These are phyloP conservation scores for Stichopus chloronotus DNA, from an alignment of 35 echinoderm and acorn worm species.

Conservation along the genomic window DNA sequence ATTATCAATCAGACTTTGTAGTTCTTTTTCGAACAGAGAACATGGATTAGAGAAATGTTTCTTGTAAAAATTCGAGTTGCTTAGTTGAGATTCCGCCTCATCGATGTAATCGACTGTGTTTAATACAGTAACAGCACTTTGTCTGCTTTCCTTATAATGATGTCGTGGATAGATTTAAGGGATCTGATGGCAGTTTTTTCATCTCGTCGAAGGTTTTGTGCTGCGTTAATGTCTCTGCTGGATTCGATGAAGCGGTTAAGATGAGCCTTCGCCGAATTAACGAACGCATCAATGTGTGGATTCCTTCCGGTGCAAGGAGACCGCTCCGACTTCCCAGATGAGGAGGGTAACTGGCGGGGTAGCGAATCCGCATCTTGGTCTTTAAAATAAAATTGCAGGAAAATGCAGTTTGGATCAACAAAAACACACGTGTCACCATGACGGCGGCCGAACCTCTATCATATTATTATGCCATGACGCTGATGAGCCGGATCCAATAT, in stretches of 20 bases:
- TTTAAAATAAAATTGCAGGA: no score
- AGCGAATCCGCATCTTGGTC: neutral
- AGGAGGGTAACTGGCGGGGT: no score
- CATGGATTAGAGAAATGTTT: conserved; percentile 6
- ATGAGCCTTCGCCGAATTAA: no score
- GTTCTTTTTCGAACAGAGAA: conserved; percentile 18
- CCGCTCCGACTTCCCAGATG: neutral
- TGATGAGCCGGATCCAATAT: no score
- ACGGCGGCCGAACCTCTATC: no score
- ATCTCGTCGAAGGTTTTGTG: neutral
- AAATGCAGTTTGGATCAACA: no score
- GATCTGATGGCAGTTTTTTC: conserved; percentile 13
- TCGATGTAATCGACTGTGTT: neutral
- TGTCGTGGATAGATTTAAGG: neutral
- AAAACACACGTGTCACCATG: no score
- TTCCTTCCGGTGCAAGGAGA: neutral
- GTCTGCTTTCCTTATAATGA: neutral
- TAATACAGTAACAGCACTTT: conserved; percentile 7
- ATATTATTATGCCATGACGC: no score
- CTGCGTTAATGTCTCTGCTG: no score
- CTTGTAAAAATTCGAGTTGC: conserved; percentile 11
- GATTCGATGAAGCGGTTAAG: no score
- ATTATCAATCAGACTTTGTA: conserved; percentile 10
- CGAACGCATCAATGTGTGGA: no score
- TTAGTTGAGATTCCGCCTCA: conserved; percentile 7